Base-by-base conservation (phyloP, 2,797 vertebrate species). In the Etheostoma nigrum region DNA sequence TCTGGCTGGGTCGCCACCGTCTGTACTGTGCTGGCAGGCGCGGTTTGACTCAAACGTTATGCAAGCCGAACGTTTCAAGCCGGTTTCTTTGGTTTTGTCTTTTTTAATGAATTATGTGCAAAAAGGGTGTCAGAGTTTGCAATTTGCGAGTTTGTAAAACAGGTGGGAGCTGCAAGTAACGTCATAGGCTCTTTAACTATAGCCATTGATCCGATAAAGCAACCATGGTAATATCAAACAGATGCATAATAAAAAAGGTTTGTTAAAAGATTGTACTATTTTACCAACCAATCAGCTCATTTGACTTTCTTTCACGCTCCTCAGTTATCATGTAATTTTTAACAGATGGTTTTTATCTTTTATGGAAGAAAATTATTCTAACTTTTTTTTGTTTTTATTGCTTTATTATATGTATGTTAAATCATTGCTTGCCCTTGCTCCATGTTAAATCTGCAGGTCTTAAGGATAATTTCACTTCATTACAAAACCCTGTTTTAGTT, bases 11-110 rank as follows among this genome's bases (percentile, higher is more conserved):
- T 92, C 92, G 91, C 91, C 82, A 82, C 95, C 94, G 94, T 96
- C 95, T 95, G 95, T 95, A 93, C 94, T 92, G 93, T 91, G 93
- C 94, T 95, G 94, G 94, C 95, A 95, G 92, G 83, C 92, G 82
- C 78, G 58, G 90, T 77, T 92, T 90, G 88, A 93, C 91, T 93
- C 93, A 79, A 86, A 88, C 88, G 86, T 95, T 95, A 95, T 85
- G 91, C 95, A 95, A 95, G 92, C 91, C 83, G 84, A 91, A 79
- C 67, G 87, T 21, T 90, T 90, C 84, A 77, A 90, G 90, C 78
- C 79, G 83, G 19, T 79, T 76, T 75, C 78, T 74, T 64, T 69
- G 23, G 36, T 49, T 79, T 71, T 52, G 65, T 64, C 42, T 82
- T 81, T 21, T 74, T 77, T 78, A 83, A 88, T 81, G 76, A 81